Conservation (phyloP, 2,888 invertebrate species). For the Trichogramma dendrolimi region DNA sequence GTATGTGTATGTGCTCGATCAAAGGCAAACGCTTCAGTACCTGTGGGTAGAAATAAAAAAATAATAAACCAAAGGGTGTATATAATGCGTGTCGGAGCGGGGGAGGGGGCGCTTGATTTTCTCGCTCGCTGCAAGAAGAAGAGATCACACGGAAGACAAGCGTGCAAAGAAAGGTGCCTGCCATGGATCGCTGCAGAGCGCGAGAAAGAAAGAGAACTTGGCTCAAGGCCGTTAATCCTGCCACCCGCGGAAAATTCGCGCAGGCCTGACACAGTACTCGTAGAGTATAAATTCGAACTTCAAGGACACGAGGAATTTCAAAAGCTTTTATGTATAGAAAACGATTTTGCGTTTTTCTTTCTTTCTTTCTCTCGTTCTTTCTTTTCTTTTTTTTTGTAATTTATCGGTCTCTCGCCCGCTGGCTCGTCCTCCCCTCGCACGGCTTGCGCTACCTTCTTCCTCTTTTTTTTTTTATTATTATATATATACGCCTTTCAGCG, state of each 20-base stretch:
- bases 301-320: slow-evolving; percentile 33
- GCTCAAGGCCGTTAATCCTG: slow-evolving; percentile 22
- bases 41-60: too few relatives aligned
- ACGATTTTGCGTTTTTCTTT: slow-evolving; percentile 27
- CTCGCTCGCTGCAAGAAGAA: too few relatives aligned
- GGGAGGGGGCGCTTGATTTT: too few relatives aligned
- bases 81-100: too few relatives aligned
- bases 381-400: not conserved
- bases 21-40: too few relatives aligned
- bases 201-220: slow-evolving; percentile 1
- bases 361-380: slow-evolving; percentile 18
- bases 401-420: not conserved
- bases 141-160: not conserved
- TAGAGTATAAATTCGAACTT: slow-evolving; percentile 24
- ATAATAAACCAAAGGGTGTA: too few relatives aligned
- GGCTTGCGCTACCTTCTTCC: too few relatives aligned
- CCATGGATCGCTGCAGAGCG: too few relatives aligned
- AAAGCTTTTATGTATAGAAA: slow-evolving; percentile 29
- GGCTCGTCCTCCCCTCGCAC: not conserved
- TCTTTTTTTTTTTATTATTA: too few relatives aligned
- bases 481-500: not conserved
- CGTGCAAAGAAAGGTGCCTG: too few relatives aligned
- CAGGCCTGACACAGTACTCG: slow-evolving; percentile 6
- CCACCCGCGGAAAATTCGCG: slow-evolving; percentile 3
- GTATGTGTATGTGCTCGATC: too few relatives aligned